phyloP scores from a whole-genome alignment of 2,797 vertebrate species.

The Euphonia xanthogaster region DNA sequence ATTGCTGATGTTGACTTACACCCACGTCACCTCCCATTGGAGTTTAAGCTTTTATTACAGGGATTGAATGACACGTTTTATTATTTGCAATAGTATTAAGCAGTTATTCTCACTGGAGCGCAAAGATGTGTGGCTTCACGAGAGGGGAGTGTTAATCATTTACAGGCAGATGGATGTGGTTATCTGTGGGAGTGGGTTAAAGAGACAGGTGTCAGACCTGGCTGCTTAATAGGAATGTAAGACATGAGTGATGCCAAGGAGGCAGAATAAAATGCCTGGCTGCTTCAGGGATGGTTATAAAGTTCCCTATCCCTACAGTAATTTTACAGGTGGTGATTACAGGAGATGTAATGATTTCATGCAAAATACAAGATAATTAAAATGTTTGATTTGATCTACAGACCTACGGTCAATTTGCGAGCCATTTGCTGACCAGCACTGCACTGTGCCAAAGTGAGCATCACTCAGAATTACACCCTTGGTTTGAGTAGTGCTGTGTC shows the following conservation, averaged over 20 bases:
- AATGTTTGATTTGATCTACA: slow-evolving; percentile 29
- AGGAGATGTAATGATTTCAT: slow-evolving; percentile 11
- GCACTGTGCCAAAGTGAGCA: fast-evolving
- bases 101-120: slow-evolving; percentile 38
- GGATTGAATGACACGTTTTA: background rate
- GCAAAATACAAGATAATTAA: slow-evolving; percentile 42
- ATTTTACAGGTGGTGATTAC: slow-evolving; percentile 42
- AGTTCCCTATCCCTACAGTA: slow-evolving; percentile 13
- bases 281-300: slow-evolving; percentile 31
- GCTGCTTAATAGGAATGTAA: slow-evolving; percentile 30
- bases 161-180: background rate
- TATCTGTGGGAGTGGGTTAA: slow-evolving; percentile 49
- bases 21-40: background rate
- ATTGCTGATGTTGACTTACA: background rate
- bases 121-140: background rate
- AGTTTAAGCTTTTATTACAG: slow-evolving; percentile 21
- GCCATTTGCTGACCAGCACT: background rate
- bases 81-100: slow-evolving; percentile 29
- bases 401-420: slow-evolving; percentile 19
- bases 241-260: slow-evolving; percentile 6
- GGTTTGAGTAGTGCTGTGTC: background rate
- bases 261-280: slow-evolving; percentile 50
- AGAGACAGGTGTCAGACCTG: slow-evolving; percentile 54
- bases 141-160: slow-evolving; percentile 42
- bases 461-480: background rate